A percentile compares a stretch with the other conserved stretches of the same genome.
Evolutionary conservation across 1,140 invertebrate species (phyloP).

Genomic region (Drosophila leontia): DNA sequence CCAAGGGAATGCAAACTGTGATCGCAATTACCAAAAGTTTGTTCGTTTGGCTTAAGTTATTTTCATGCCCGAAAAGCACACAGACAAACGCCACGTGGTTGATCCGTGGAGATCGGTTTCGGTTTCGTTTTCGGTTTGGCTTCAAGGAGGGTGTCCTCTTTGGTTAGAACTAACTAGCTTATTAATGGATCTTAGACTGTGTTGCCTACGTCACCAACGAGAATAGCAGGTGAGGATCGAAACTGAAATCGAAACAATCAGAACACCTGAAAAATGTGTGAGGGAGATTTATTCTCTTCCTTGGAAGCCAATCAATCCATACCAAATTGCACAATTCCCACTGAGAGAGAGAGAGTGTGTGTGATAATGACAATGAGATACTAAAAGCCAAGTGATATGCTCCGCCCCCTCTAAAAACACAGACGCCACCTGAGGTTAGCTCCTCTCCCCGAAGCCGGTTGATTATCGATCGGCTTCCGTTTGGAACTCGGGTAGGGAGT

Average conservation of each 20-base stretch:
- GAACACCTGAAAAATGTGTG: not conserved
- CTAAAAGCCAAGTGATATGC: slow-evolving; percentile 30
- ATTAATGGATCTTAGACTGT: slow-evolving; percentile 9
- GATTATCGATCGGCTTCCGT: slow-evolving; percentile 37
- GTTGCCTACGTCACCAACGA: slow-evolving; percentile 2
- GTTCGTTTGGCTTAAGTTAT: slow-evolving; percentile 85
- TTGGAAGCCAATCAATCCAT: slow-evolving; percentile 27
- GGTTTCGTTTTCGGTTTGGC: not conserved
- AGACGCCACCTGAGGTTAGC: slow-evolving; percentile 27
- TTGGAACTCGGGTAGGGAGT: slow-evolving; percentile 17
- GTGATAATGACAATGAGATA: slow-evolving; percentile 61
- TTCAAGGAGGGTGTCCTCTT: slow-evolving; percentile 2
- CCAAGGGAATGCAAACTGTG: slow-evolving; percentile 84
- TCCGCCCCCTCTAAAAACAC: slow-evolving; percentile 11
- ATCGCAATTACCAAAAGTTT: slow-evolving; percentile 70
- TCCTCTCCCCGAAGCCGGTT: slow-evolving; percentile 13
- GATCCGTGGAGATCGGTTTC: slow-evolving; percentile 4
- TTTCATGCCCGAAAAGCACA: slow-evolving; percentile 67
- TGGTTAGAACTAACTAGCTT: slow-evolving; percentile 2
- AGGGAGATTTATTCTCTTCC: not conserved
- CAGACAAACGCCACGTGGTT: slow-evolving; percentile 59
- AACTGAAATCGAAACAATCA: not conserved
- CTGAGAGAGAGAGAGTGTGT: slow-evolving; percentile 2
- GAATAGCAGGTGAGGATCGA: slow-evolving; percentile 25
- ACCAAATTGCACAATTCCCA: slow-evolving; percentile 49